A percentile compares a stretch with the other conserved stretches of the same genome.
phyloP scores from a whole-genome alignment of 2,888 invertebrate genomes.

The Nymphalis polychloros region DNA sequence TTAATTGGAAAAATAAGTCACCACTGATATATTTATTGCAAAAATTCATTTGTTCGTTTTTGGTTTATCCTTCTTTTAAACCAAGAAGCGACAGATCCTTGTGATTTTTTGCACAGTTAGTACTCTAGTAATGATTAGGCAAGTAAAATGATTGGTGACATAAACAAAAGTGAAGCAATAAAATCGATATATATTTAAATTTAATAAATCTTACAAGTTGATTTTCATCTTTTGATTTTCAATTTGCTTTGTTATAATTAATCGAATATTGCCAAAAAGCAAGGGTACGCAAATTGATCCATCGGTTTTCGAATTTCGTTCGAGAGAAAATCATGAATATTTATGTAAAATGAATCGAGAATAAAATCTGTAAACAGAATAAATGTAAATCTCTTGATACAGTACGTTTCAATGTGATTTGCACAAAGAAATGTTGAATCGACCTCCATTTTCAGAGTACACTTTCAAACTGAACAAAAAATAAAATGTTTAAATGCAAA shows the following conservation, averaged over 20 bases:
- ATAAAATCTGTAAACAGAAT: not conserved
- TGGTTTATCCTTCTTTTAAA: too few relatives aligned
- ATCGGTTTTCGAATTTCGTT: not conserved
- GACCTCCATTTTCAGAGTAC: too few relatives aligned
- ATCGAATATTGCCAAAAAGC: not conserved
- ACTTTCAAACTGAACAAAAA: too few relatives aligned
- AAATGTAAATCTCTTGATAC: not conserved
- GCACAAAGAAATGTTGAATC: not conserved
- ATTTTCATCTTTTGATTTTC: not conserved
- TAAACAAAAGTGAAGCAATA: not conserved
- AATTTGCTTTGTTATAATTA: slow-evolving; percentile 4
- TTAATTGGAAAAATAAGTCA: too few relatives aligned
- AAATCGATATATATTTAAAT: not conserved
- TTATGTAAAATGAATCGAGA: not conserved
- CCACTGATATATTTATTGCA: too few relatives aligned
- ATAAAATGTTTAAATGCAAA: too few relatives aligned
- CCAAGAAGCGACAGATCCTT: too few relatives aligned
- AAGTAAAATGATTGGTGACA: too few relatives aligned
- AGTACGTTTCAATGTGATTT: not conserved
- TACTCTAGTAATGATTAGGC: too few relatives aligned
- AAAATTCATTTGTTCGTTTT: too few relatives aligned
- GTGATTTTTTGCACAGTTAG: too few relatives aligned
- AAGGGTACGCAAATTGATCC: not conserved
- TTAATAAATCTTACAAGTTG: not conserved
- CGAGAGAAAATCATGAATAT: not conserved